Evolutionary conservation across 2,888 invertebrate genomes (phyloP), one percentile per base, ranked within the genome.

Genomic region (Carterocephalus palaemon): DNA sequence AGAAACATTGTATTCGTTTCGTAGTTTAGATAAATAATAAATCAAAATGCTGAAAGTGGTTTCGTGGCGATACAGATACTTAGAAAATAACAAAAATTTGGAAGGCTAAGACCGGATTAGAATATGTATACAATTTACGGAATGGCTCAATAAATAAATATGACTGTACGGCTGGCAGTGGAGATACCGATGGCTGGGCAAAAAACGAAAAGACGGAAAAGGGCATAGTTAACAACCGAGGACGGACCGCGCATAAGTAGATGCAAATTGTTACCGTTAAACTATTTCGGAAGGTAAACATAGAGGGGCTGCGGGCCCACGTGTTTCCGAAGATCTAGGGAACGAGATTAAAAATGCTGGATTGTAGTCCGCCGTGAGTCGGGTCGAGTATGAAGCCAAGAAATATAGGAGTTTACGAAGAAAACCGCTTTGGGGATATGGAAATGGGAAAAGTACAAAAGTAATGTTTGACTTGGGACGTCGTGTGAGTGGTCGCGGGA

Each of bases 251-350:
- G 84, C 79, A 84, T 85, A 86, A 85, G 74, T 70, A 84, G 76
- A 86, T 86, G 86, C 84, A 86, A 86, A 86, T 86, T 82, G 86
- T 78, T 73, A 73, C 80, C 80, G 86, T 85, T 84, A 84, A 86
- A 86, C 86, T 86, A 86, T 86, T 86, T 84, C 79, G 76, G 79
- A 81, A 85, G 85, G 85, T 85, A 86, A 85, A 86, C 85, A 86
- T 60, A 70, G 77, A 78, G 84, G 79, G 64, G 53, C 59, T 61
- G 67, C 60, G 66, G 67, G 64, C 75, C 75, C 84, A 80, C 80
- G 83, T 81, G 79, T 69, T 66, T 69, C 70, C 62, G 12, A 47
- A 80, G 80, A 81, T 81, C 81, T 78, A 67, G 59, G 62, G 71
- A 79, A 83, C 80, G 72, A 85, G 86, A 86, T 86, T 86, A 85